Conservation (phyloP, 2,797 vertebrate genomes). For the Astyanax mexicanus region DNA sequence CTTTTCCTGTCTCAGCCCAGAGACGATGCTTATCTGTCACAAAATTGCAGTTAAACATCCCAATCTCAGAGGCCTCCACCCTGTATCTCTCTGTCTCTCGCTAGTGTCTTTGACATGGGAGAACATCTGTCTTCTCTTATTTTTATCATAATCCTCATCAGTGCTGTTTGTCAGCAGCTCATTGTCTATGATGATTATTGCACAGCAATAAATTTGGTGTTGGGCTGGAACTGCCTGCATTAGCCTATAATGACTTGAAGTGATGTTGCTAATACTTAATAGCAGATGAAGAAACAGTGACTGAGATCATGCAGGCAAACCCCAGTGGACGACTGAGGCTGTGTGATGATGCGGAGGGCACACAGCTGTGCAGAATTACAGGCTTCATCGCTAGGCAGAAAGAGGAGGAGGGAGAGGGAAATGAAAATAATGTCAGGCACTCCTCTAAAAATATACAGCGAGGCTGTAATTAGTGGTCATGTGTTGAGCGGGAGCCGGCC, state of each 20-base stretch:
- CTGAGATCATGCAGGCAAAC: conserved; percentile 32
- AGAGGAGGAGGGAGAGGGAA: conserved; percentile 63
- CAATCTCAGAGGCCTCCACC: conserved; percentile 71
- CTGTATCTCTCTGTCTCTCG: conserved; percentile 51
- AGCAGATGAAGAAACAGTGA: conserved; percentile 16
- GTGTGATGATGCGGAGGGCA: conserved; percentile 57
- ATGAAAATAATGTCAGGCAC: conserved; percentile 80
- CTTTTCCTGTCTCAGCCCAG: conserved; percentile 52
- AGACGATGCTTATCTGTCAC: conserved; percentile 71
- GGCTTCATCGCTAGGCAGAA: conserved; percentile 70
- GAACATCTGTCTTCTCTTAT: conserved; percentile 36
- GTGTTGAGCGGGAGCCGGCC: conserved; percentile 74
- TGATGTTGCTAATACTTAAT: conserved; percentile 6
- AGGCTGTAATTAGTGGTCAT: conserved; percentile 83
- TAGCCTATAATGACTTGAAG: background rate
- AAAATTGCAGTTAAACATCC: conserved; percentile 68
- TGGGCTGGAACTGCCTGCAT: background rate
- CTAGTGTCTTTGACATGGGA: conserved; percentile 20
- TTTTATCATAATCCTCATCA: background rate
- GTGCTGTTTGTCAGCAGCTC: background rate
- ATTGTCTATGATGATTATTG: background rate
- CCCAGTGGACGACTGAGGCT: conserved; percentile 11
- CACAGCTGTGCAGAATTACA: conserved; percentile 83
- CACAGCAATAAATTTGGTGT: background rate
- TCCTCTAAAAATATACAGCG: conserved; percentile 80